These are phyloP conservation scores for Menidia menidia DNA, from an alignment of 2,797 vertebrate genomes.

Conservation along the genomic window DNA sequence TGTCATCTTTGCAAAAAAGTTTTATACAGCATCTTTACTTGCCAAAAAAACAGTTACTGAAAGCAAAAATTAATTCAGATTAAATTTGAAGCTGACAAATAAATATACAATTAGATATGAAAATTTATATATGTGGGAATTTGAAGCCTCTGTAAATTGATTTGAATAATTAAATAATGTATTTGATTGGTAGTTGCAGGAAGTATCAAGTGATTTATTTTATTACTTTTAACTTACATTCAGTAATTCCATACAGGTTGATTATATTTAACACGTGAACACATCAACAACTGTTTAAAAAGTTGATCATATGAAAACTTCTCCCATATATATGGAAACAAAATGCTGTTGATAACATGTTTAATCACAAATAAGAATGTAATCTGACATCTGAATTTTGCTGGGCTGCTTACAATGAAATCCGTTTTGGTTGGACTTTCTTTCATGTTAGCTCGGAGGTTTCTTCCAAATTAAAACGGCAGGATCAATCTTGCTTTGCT, in stretches of 20 bases:
- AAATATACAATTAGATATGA: neutral
- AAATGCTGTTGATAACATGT: slow-evolving; percentile 17
- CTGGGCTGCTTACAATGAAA: slow-evolving; percentile 14
- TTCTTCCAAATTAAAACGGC: slow-evolving; percentile 29
- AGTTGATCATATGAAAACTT: neutral
- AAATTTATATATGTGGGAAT: neutral
- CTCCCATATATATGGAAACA: neutral
- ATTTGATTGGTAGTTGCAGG: too few relatives aligned
- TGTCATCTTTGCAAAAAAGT: neutral
- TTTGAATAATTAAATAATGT: neutral
- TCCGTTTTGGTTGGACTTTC: slow-evolving; percentile 24
- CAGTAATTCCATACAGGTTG: too few relatives aligned
- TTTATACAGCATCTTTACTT: neutral
- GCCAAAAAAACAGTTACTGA: neutral
- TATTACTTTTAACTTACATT: too few relatives aligned
- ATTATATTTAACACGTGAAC: too few relatives aligned
- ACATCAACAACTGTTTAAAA: slow-evolving; percentile 5
- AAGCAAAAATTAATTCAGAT: neutral
- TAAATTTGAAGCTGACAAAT: neutral
- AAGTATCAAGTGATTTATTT: too few relatives aligned
- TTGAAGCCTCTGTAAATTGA: neutral
- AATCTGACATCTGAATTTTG: slow-evolving; percentile 8
- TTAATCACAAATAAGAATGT: slow-evolving; percentile 38
- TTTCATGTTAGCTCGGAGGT: slow-evolving; percentile 28
- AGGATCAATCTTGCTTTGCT: slow-evolving; percentile 40